These are phyloP conservation scores for Corydoras sp. DNA, from an alignment of 2,113 vertebrate genomes.

Conservation along the genomic window DNA sequence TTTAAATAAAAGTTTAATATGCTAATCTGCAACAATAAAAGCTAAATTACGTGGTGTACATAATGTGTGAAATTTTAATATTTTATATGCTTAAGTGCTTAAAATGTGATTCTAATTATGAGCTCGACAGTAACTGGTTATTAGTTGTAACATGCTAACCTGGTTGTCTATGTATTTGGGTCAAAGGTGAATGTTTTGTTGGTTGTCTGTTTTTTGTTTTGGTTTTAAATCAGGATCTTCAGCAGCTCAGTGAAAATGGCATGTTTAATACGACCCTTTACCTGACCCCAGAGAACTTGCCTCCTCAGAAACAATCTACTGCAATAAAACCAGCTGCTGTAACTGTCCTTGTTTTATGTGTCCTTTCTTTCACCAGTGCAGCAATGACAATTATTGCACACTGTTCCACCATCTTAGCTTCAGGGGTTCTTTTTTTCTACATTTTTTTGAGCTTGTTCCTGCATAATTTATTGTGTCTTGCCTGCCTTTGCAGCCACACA, in stretches of 20 bases:
- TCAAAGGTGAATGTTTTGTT: neutral
- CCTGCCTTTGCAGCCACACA: neutral
- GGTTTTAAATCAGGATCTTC: slow-evolving; percentile 28
- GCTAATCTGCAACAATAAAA: too few species aligned
- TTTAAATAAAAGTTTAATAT: too few species aligned
- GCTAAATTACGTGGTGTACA: too few species aligned
- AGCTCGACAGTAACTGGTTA: neutral
- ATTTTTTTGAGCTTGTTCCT: neutral
- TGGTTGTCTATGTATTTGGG: neutral
- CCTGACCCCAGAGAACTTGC: slow-evolving; percentile 43
- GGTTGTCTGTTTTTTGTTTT: slow-evolving; percentile 13
- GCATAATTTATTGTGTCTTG: neutral
- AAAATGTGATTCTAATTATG: too few species aligned
- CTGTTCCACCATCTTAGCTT: neutral
- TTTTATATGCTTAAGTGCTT: too few species aligned
- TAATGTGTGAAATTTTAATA: too few species aligned
- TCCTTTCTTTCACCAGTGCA: slow-evolving; percentile 2
- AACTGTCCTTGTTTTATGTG: slow-evolving; percentile 13
- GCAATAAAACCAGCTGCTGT: slow-evolving; percentile 27
- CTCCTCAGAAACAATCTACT: slow-evolving; percentile 23
- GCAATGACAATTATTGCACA: neutral
- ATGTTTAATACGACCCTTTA: slow-evolving; percentile 36
- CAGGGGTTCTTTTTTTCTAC: slow-evolving; percentile 5
- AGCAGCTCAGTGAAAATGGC: slow-evolving; percentile 38
- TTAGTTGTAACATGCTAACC: neutral